Evolutionary conservation across 2,888 invertebrate species (phyloP).

Genomic region (Phaonia tiefii): DNA sequence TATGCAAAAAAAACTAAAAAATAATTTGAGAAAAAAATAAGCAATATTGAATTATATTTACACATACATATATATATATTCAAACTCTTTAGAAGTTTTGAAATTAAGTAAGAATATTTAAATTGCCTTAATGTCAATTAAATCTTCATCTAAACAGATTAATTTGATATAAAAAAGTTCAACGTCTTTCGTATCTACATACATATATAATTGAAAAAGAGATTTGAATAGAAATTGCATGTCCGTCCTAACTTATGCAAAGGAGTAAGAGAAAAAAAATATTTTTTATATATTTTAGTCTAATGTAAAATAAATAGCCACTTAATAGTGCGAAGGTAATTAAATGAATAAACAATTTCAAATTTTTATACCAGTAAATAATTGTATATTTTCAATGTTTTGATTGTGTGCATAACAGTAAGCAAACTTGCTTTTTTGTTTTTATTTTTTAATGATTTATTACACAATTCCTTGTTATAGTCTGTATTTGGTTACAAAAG

Average conservation of each 20-base stretch:
- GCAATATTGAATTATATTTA: conserved; percentile 22
- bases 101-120: background rate
- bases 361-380: conserved; percentile 55
- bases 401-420: conserved; percentile 47
- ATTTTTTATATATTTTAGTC: conserved; percentile 41
- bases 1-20: conserved; percentile 2
- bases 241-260: conserved; percentile 64
- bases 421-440: conserved; percentile 49
- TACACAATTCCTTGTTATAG: conserved; percentile 62
- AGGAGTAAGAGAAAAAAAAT: conserved; percentile 33
- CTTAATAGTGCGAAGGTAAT: background rate
- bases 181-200: conserved; percentile 7
- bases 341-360: conserved; percentile 11
- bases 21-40: background rate
- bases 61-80: background rate
- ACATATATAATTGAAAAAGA: conserved; percentile 33
- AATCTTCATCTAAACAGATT: conserved; percentile 10
- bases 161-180: conserved; percentile 8
- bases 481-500: conserved; percentile 60
- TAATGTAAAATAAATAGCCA: conserved; percentile 32
- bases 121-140: conserved; percentile 36
- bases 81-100: background rate
- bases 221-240: conserved; percentile 54
- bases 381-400: conserved; percentile 49
- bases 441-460: conserved; percentile 49